These are phyloP conservation scores for Lampris incognitus DNA, from an alignment of 2,113 vertebrate genomes.

Conservation along the genomic window DNA sequence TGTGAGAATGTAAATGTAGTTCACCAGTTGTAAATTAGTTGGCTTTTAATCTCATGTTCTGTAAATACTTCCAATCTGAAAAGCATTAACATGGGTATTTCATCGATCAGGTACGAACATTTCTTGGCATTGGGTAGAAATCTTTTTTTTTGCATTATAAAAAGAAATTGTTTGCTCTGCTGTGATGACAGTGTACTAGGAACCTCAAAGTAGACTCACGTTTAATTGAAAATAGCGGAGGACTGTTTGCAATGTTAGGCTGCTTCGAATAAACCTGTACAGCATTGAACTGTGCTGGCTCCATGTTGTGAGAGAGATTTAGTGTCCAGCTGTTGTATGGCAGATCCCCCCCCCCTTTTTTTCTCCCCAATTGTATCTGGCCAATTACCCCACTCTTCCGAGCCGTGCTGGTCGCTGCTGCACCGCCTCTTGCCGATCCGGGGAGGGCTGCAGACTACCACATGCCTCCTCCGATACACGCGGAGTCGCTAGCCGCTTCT, in stretches of 20 bases:
- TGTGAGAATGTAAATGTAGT: conserved; percentile 76
- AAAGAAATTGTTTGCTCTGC: conserved; percentile 46
- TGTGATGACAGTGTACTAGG: conserved; percentile 56
- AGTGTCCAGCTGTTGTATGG: too few relatives aligned
- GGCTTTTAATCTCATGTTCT: conserved; percentile 66
- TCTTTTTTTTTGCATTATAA: conserved; percentile 39
- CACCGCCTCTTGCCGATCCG: too few relatives aligned
- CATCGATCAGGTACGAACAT: conserved; percentile 9
- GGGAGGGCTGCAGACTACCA: too few relatives aligned
- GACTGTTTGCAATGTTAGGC: conserved; percentile 61
- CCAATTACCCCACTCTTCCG: too few relatives aligned
- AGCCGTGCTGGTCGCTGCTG: too few relatives aligned
- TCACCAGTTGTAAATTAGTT: conserved; percentile 74
- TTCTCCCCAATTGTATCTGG: too few relatives aligned
- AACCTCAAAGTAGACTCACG: conserved; percentile 49
- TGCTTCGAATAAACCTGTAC: conserved; percentile 73
- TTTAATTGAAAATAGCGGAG: conserved; percentile 44
- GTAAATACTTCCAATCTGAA: conserved; percentile 71
- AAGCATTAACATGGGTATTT: conserved; percentile 58
- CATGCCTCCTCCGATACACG: too few relatives aligned
- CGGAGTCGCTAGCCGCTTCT: too few relatives aligned
- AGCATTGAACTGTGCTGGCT: conserved; percentile 7
- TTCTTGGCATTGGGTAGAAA: conserved; percentile 41
- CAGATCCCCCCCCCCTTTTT: too few relatives aligned
- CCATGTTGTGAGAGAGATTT: not conserved